phyloP scores from a whole-genome alignment of 2,113 vertebrate species.

The Petromus typicus region DNA sequence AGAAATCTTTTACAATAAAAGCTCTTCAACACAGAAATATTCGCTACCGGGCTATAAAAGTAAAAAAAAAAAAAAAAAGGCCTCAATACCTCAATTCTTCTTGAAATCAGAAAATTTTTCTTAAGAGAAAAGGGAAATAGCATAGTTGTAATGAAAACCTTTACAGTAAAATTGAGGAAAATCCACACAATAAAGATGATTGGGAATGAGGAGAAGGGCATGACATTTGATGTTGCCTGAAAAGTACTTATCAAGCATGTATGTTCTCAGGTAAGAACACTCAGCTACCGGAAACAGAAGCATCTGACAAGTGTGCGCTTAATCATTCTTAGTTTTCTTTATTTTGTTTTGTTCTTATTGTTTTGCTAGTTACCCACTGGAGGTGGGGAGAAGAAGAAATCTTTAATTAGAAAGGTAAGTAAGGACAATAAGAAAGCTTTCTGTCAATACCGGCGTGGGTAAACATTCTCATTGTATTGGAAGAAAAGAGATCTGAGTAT shows the following conservation, averaged over 20 bases:
- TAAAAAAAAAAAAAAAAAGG: not conserved
- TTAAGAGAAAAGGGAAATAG: not conserved
- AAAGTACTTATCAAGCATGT: accelerated
- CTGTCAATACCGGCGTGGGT: not conserved
- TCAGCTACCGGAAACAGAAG: not conserved
- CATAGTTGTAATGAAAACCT: not conserved
- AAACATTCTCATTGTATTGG: not conserved
- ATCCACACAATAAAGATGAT: not conserved
- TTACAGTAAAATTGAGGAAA: not conserved
- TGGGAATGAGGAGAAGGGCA: not conserved
- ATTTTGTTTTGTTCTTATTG: not conserved
- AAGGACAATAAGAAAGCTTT: not conserved
- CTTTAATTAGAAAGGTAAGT: constrained; percentile 4
- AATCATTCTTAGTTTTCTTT: not conserved
- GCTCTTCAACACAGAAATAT: not conserved
- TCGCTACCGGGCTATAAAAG: not conserved
- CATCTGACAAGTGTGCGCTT: not conserved
- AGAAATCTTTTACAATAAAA: not conserved
- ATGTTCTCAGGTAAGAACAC: not conserved
- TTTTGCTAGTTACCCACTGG: not conserved
- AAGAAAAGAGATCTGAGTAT: not conserved
- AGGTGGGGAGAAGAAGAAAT: not conserved
- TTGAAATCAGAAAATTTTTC: not conserved
- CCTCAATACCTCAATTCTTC: not conserved
- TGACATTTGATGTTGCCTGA: not conserved